These are phyloP conservation scores for Drosophila neoperkinsi DNA, from an alignment of 2,888 invertebrate species.

Conservation along the genomic window DNA sequence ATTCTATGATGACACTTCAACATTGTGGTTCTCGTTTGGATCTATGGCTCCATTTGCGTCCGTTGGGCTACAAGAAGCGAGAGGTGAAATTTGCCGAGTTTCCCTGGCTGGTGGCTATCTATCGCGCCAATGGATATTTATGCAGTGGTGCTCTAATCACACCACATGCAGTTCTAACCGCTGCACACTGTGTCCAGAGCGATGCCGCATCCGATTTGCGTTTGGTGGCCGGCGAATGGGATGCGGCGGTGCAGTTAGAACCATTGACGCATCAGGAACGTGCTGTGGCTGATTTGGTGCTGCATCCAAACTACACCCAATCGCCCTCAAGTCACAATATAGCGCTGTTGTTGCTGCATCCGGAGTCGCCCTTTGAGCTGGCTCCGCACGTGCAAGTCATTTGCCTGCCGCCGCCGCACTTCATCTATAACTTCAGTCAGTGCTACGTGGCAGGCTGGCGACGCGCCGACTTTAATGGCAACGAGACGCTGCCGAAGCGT, in stretches of 20 bases:
- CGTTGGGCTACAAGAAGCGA: constrained; percentile 51
- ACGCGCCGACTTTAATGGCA: constrained; percentile 26
- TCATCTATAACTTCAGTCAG: constrained; percentile 59
- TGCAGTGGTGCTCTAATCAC: constrained; percentile 63
- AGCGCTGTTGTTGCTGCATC: constrained; percentile 47
- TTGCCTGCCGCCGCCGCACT: constrained; percentile 55
- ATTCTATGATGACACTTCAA: not conserved
- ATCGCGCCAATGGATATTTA: constrained; percentile 31
- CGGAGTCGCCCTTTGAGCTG: constrained; percentile 35
- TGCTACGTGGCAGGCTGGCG: constrained; percentile 66
- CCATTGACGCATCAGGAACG: constrained; percentile 52
- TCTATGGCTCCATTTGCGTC: constrained; percentile 59
- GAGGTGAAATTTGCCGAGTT: constrained; percentile 62
- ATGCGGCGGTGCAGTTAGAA: constrained; percentile 57
- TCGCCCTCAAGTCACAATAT: constrained; percentile 53
- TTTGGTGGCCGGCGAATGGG: constrained; percentile 65
- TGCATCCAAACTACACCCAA: constrained; percentile 59
- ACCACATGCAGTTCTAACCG: constrained; percentile 52
- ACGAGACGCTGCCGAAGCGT: constrained; percentile 50
- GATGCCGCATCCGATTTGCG: constrained; percentile 21
- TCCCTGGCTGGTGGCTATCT: constrained; percentile 65
- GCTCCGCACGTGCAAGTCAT: constrained; percentile 53
- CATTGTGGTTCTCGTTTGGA: constrained; percentile 57
- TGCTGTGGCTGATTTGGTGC: constrained; percentile 40
- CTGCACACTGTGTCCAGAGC: constrained; percentile 58